phyloP scores from a whole-genome alignment of 1,140 invertebrate genomes.

The Pentalonia nigronervosa region DNA sequence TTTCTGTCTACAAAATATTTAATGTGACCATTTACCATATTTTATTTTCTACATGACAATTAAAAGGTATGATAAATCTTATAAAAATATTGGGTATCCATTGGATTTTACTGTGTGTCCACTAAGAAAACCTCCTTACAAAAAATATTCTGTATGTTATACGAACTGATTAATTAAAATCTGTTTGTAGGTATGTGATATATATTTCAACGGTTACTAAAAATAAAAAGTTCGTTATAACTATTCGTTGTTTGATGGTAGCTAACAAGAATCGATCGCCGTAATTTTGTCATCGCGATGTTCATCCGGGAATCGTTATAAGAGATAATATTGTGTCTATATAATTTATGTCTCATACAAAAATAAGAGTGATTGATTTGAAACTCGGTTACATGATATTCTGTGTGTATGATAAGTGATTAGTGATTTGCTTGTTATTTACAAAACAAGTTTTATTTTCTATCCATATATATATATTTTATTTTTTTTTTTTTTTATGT shows the following conservation, averaged over 20 bases:
- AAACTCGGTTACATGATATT: background rate
- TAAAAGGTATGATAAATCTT: no score
- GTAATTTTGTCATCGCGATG: slow-evolving; percentile 39
- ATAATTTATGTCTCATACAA: no score
- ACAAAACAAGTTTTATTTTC: background rate
- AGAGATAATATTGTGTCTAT: no score
- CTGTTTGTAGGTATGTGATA: background rate
- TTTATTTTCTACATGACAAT: no score
- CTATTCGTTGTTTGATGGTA: background rate
- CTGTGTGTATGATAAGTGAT: background rate
- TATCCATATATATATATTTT: no score
- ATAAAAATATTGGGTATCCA: no score
- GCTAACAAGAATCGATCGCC: background rate
- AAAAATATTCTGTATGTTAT: no score
- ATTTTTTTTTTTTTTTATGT: background rate
- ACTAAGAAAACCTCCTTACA: no score
- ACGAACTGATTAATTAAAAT: background rate
- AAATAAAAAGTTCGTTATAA: slow-evolving; percentile 9
- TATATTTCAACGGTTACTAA: background rate
- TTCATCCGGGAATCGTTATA: background rate
- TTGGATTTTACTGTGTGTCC: no score
- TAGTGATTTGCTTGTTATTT: background rate
- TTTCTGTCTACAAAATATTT: no score
- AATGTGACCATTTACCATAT: no score
- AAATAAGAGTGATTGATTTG: background rate